Conservation (phyloP, 1,140 invertebrate genomes). For the Anastrepha ludens region DNA sequence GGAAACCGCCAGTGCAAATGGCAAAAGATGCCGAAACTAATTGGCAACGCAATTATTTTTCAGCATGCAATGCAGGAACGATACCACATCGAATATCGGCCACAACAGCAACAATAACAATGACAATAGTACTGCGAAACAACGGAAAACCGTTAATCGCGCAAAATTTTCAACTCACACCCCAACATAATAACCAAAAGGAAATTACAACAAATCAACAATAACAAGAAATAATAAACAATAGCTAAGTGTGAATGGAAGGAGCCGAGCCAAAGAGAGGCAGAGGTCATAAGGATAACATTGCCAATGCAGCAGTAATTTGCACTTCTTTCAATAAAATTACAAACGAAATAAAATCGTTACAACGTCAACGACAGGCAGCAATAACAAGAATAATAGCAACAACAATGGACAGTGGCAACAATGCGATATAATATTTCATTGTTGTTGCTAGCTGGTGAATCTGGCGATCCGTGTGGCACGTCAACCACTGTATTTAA, state of each 20-base stretch:
- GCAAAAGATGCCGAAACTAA: conserved; percentile 49
- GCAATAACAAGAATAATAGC: not conserved
- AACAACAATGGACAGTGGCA: not conserved
- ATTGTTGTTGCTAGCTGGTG: not conserved
- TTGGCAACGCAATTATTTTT: conserved; percentile 56
- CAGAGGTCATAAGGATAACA: conserved; percentile 2
- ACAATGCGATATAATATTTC: conserved; percentile 16
- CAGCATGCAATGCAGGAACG: conserved; percentile 33
- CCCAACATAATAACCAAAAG: not conserved
- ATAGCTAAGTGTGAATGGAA: not conserved
- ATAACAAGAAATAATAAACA: conserved; percentile 12
- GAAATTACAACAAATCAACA: conserved; percentile 36
- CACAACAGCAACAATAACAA: conserved; percentile 2
- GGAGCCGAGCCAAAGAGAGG: not conserved
- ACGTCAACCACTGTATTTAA: conserved; percentile 11
- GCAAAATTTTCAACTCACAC: not conserved
- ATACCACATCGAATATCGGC: not conserved
- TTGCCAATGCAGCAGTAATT: conserved; percentile 30
- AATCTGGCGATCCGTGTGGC: conserved; percentile 32
- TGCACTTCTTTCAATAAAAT: conserved; percentile 44
- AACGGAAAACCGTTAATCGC: conserved; percentile 48
- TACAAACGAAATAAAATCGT: conserved; percentile 39
- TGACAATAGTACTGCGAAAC: conserved; percentile 1
- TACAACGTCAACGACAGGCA: not conserved
- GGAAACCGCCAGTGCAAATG: conserved; percentile 11